These are phyloP conservation scores for Sitobion miscanthi DNA, from an alignment of 1,140 invertebrate genomes.

Conservation along the genomic window DNA sequence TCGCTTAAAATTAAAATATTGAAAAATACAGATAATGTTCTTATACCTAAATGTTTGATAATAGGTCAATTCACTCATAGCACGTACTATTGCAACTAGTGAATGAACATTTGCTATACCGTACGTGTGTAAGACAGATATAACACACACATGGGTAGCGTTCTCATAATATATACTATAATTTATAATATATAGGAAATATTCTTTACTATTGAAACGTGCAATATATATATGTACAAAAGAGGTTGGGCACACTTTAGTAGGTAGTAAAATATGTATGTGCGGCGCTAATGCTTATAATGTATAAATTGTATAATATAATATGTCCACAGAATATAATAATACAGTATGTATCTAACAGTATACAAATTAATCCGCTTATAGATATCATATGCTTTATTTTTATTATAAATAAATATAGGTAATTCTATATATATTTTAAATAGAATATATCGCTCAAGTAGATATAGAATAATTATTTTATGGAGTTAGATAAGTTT, in stretches of 20 bases:
- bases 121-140: too few species aligned
- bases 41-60: too few species aligned
- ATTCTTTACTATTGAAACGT: not conserved
- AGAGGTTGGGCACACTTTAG: not conserved
- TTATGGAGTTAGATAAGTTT: not conserved
- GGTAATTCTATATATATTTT: not conserved
- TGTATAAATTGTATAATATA: too few species aligned
- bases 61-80: too few species aligned
- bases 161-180: not conserved
- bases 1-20: too few species aligned
- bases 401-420: not conserved
- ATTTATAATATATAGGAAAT: not conserved
- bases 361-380: not conserved
- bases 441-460: not conserved
- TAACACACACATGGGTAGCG: too few species aligned
- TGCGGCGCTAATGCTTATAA: not conserved
- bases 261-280: not conserved
- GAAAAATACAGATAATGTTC: too few species aligned
- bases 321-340: not conserved
- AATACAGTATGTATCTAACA: not conserved
- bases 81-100: too few species aligned
- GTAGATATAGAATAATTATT: not conserved
- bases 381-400: not conserved
- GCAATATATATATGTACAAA: not conserved
- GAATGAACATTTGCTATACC: too few species aligned